phyloP scores from a whole-genome alignment of 2,888 invertebrate species.

The Euzetes globulus region DNA sequence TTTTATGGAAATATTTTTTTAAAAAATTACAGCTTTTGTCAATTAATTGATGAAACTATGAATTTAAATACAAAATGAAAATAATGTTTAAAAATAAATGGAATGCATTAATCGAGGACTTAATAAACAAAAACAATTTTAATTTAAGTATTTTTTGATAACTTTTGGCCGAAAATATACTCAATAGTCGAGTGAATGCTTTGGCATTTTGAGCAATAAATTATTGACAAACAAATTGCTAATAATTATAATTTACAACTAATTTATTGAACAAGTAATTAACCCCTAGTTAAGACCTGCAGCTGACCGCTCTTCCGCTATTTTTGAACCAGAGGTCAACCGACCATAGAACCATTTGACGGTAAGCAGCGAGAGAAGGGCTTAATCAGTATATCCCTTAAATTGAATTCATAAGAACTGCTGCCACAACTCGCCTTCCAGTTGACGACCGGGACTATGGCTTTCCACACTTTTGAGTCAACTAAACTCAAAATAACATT shows the following conservation, averaged over 20 bases:
- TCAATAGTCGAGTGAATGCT: neutral
- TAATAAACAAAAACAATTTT: neutral
- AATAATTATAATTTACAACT: slow-evolving; percentile 16
- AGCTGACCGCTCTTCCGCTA: neutral
- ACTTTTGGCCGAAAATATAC: slow-evolving; percentile 19
- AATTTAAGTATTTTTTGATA: neutral
- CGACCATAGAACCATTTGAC: too few relatives aligned
- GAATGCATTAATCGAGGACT: neutral
- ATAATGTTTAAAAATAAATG: neutral
- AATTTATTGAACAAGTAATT: neutral
- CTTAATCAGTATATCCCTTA: too few relatives aligned
- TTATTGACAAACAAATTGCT: too few relatives aligned
- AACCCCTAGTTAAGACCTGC: neutral
- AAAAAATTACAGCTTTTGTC: neutral
- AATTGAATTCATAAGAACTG: too few relatives aligned
- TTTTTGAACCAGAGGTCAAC: too few relatives aligned
- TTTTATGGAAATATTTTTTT: neutral
- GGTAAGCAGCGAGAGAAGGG: too few relatives aligned
- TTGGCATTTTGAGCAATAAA: slow-evolving; percentile 28
- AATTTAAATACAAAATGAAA: too few relatives aligned
- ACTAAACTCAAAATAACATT: too few relatives aligned
- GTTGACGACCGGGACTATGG: too few relatives aligned
- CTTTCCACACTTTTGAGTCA: too few relatives aligned
- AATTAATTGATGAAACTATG: neutral
- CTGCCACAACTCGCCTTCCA: too few relatives aligned